Conservation (phyloP, 2,888 invertebrate species). For the Microchrysa polita region DNA sequence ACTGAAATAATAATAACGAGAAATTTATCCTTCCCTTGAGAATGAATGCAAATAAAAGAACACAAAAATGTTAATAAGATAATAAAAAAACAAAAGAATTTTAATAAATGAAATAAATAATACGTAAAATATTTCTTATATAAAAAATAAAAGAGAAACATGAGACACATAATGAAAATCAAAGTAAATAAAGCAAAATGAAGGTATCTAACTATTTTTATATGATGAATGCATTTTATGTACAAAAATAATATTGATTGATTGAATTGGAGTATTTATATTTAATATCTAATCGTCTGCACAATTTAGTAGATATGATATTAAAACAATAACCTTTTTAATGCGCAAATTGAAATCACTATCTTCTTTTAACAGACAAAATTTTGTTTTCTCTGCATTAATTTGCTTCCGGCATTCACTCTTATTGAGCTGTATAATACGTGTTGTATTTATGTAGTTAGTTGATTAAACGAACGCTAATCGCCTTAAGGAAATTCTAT, state of each 20-base stretch:
- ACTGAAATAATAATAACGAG: conserved; percentile 52
- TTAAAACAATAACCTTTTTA: conserved; percentile 50
- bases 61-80: conserved; percentile 54
- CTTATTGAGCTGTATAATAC: no score
- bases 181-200: conserved; percentile 45
- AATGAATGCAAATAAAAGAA: conserved; percentile 50
- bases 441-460: no score
- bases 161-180: conserved; percentile 48
- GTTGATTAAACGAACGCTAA: no score
- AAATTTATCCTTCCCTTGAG: conserved; percentile 52
- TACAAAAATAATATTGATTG: conserved; percentile 27
- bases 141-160: conserved; percentile 47
- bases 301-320: conserved; percentile 13
- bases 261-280: background rate
- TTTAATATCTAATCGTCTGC: conserved; percentile 2
- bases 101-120: conserved; percentile 14
- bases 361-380: background rate
- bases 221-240: conserved; percentile 1
- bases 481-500: no score
- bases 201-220: conserved; percentile 42
- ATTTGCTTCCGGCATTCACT: no score
- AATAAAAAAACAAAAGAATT: conserved; percentile 36
- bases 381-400: no score
- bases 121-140: conserved; percentile 42
- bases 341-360: conserved; percentile 47